Percentiles rank a stretch among this genome's conserved stretches.
Evolutionary conservation across 2,113 vertebrate species (phyloP).

Genomic region (Albula glossodonta): DNA sequence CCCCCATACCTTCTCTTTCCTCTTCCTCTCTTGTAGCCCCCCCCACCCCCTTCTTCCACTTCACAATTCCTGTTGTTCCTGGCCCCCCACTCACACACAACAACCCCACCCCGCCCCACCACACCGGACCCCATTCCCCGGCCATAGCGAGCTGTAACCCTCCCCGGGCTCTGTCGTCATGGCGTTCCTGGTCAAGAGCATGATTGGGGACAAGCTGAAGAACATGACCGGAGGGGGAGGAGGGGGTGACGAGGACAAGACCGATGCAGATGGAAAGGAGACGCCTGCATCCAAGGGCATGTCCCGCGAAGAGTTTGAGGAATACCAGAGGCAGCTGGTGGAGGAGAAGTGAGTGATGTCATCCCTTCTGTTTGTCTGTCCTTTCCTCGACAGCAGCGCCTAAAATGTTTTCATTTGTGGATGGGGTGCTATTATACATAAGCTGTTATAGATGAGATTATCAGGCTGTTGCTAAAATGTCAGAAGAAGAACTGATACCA

Average conservation of each 20-base stretch:
- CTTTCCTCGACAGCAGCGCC: too few relatives aligned
- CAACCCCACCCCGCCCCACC: neutral
- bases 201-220: conserved; percentile 57
- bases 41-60: too few relatives aligned
- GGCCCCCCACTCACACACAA: neutral
- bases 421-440: too few relatives aligned
- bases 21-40: too few relatives aligned
- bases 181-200: conserved; percentile 62
- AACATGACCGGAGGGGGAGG: conserved; percentile 49
- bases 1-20: neutral
- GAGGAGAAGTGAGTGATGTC: conserved; percentile 74
- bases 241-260: conserved; percentile 22
- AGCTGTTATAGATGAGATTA: too few relatives aligned
- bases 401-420: too few relatives aligned
- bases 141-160: neutral
- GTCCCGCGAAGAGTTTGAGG: conserved; percentile 70
- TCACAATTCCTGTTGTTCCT: neutral
- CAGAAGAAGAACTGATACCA: too few relatives aligned
- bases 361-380: neutral
- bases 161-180: conserved; percentile 30
- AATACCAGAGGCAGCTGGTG: conserved; percentile 72
- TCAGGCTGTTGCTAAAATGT: too few relatives aligned
- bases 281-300: conserved; percentile 53
- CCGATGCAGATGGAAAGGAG: conserved; percentile 50
- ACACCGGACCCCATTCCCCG: neutral